Base-by-base conservation (phyloP, 1,140 invertebrate species). In the Uloborus diversus region DNA sequence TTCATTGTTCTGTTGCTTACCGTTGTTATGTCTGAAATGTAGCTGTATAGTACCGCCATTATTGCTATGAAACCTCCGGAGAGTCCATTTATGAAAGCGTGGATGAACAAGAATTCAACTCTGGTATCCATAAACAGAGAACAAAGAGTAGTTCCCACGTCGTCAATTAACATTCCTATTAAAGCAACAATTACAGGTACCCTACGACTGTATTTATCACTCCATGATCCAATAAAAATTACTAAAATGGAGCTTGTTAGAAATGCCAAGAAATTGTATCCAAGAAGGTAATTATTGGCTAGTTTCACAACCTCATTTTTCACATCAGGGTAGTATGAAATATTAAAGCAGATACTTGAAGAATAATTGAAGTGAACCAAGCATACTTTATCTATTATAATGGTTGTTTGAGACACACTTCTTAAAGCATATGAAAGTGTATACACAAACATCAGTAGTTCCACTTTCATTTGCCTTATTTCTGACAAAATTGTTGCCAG, bases 371-470 rank as follows among this genome's bases (percentile, higher is more conserved):
- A 32, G 9, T 79, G 42, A 49, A 51, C 30, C 1, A 49, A 4
- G n/a, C 76, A 79, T 25, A 37, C 76, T 62, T 79, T 79, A 14
- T 79, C 65, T 17, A 79, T 32, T n/a, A 79, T 79, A 56, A 79
- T 59, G 7, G 53, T 61, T 1, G 37, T 49, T 3, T 51, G 62
- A 27, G 65, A 69, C 1, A 79, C 65, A 23, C 7, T 17, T 25
- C 66, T 13, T 28, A 79, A 17, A 4, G 62, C 17, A n/a, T 32
- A 69, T 11, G 65, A 64, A 32, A 79, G 70, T 62, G 66, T 78
- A 32, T 66, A 78, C 13, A 66, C 7, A 28, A 78, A 78, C 62
- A 78, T 47, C 17, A 78, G 7, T 20, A 78, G 23, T 68, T 78
- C 75, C 9, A 66, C 27, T 28, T 53, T 76, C 35, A 76, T 14